Percentiles rank a stretch among this genome's conserved stretches.
Evolutionary conservation across 1,140 invertebrate genomes (phyloP).

Genomic region (Drosophila ficusphila): DNA sequence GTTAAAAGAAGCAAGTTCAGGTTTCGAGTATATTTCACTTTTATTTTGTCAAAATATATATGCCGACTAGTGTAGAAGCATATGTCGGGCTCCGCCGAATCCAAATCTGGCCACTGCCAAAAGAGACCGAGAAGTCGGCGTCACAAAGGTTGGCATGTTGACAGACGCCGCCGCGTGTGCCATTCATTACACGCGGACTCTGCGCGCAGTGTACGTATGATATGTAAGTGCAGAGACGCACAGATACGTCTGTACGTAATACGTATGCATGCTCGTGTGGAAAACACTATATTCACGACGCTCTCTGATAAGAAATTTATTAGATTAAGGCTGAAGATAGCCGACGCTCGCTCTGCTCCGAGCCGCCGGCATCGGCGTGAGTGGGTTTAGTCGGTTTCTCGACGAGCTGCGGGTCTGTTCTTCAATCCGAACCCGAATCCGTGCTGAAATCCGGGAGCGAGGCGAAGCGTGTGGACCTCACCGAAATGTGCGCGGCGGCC

Average conservation of each 20-base stretch:
- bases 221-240: conserved; percentile 1
- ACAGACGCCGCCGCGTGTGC: conserved; percentile 37
- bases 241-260: too few species aligned
- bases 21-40: too few species aligned
- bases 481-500: background rate
- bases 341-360: conserved; percentile 18
- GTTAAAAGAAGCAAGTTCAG: too few species aligned
- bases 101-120: conserved; percentile 5
- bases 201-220: background rate
- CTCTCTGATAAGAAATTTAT: conserved; percentile 77
- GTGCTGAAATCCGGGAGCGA: background rate
- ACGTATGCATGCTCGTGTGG: too few species aligned
- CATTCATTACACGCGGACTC: conserved; percentile 36
- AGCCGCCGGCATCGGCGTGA: conserved; percentile 23
- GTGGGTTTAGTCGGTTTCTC: conserved; percentile 61
- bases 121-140: conserved; percentile 19
- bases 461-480: background rate
- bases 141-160: conserved; percentile 43
- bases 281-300: conserved; percentile 37
- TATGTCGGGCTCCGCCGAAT: background rate
- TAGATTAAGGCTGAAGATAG: conserved; percentile 75
- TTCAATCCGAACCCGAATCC: conserved; percentile 15
- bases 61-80: too few species aligned
- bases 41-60: too few species aligned
- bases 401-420: conserved; percentile 53